Evolutionary conservation across 2,113 vertebrate genomes (phyloP), one percentile per base, ranked within the genome.

Genomic region (Engystomops pustulosus): DNA sequence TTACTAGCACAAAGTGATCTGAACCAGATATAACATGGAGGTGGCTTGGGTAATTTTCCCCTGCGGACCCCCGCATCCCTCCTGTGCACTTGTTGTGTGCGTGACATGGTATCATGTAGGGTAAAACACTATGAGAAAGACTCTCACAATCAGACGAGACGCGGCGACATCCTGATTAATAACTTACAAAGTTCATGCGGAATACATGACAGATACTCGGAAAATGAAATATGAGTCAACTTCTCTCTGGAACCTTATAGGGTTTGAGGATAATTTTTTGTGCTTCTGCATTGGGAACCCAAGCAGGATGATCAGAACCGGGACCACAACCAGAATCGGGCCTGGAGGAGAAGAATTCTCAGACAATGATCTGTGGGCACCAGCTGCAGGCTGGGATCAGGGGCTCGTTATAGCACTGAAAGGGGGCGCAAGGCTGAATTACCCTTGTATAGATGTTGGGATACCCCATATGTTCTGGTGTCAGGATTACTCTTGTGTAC

Each of bases 401-500:
- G 20, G 51, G 18, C 17, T 3, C 9, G 12, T 32, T 8, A 17
- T 25, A 6, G 32, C 60, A 32, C 32, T n/a, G n/a, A n/a, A n/a
- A n/a, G n/a, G n/a, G n/a, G n/a, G n/a, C n/a, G n/a, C n/a, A n/a
- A n/a, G n/a, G n/a, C n/a, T n/a, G 47, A 12, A 49, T 49, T 3
- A 3, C 2, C n/a, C 15, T 11, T 17, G 12, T 15, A 15, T 17
- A 49, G 47, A 49, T 53, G 51, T 53, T n/a, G 20, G 18, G 18
- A 4, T 20, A 5, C 18, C 49, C 49, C 49, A 11, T 75, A 15
- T 34, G 47, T 20, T 23, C 53, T 25, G 5, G 23, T 84, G 89
- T 96, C 94, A 97, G 86, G 95, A 93, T 85, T 20, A 4, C 17
- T 20, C n/a, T 20, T 4, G 49, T 53, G 4, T 18, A 20, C 17